Conservation (phyloP, 1,140 invertebrate genomes). For the Drosophila ananassae region DNA sequence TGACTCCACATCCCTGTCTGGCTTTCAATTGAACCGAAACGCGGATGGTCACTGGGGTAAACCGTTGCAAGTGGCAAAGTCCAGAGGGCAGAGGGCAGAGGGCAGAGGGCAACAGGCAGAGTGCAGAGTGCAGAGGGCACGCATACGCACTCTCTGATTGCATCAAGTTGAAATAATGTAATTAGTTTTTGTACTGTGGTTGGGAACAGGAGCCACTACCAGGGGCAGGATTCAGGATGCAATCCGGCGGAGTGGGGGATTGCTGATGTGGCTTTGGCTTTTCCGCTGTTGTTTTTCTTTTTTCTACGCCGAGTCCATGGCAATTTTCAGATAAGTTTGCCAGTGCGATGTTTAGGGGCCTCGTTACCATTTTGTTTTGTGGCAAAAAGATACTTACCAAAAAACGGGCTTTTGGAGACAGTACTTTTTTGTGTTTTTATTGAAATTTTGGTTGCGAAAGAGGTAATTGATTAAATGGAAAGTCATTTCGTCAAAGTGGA, state of each 20-base stretch:
- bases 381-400: constrained; percentile 11
- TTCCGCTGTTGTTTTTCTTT: constrained; percentile 9
- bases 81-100: constrained; percentile 1
- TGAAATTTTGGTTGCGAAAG: constrained; percentile 2
- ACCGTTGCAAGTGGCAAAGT: constrained; percentile 15
- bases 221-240: constrained; percentile 7
- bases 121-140: constrained; percentile 10
- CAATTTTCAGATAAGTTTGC: constrained; percentile 14
- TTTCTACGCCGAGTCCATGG: background rate
- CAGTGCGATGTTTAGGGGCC: constrained; percentile 30
- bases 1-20: constrained; percentile 26
- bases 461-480: constrained; percentile 20
- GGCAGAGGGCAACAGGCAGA: background rate
- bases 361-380: constrained; percentile 39
- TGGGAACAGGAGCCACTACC: background rate
- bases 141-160: constrained; percentile 75
- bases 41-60: constrained; percentile 55
- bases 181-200: constrained; percentile 75
- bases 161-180: constrained; percentile 81
- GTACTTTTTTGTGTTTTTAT: constrained; percentile 19
- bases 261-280: constrained; percentile 29
- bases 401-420: constrained; percentile 3
- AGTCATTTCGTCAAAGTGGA: constrained; percentile 11
- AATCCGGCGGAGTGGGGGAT: constrained; percentile 32
- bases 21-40: constrained; percentile 77